These are phyloP conservation scores for Drosophila prostipennis DNA, from an alignment of 2,888 invertebrate species.

Conservation along the genomic window DNA sequence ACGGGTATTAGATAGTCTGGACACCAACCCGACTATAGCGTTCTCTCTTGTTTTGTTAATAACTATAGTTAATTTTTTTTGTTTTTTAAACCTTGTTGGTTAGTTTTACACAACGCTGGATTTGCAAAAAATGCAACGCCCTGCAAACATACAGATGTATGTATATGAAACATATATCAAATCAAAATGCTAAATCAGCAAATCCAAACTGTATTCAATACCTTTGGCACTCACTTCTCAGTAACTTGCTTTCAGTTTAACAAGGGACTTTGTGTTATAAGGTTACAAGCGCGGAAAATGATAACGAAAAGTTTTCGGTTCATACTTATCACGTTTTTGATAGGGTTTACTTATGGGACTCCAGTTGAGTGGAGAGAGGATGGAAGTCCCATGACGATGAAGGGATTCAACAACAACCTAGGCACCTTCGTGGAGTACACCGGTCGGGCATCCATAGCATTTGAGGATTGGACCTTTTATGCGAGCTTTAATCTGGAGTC, in stretches of 20 bases:
- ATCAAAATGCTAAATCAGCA: neutral
- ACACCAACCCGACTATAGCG: too few species aligned
- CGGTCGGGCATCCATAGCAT: slow-evolving; percentile 13
- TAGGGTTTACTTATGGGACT: slow-evolving; percentile 3
- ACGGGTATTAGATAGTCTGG: too few species aligned
- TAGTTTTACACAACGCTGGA: neutral
- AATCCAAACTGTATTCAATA: neutral
- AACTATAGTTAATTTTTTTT: too few species aligned
- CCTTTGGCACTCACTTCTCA: neutral
- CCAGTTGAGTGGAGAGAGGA: neutral
- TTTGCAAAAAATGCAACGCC: neutral
- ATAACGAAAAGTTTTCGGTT: neutral
- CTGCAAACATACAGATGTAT: too few species aligned
- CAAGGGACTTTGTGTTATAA: neutral
- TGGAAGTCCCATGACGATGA: slow-evolving; percentile 1
- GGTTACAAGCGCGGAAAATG: slow-evolving; percentile 3
- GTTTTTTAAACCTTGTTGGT: too few species aligned
- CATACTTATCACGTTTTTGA: neutral
- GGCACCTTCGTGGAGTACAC: slow-evolving; percentile 16
- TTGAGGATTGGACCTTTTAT: slow-evolving; percentile 9
- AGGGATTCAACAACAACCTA: slow-evolving; percentile 15
- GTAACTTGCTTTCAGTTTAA: slow-evolving; percentile 1
- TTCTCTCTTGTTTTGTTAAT: too few species aligned
- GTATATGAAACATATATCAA: neutral
- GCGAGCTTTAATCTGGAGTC: slow-evolving; percentile 5